phyloP scores from a whole-genome alignment of 1,140 invertebrate species.

The Piezodorus guildinii region DNA sequence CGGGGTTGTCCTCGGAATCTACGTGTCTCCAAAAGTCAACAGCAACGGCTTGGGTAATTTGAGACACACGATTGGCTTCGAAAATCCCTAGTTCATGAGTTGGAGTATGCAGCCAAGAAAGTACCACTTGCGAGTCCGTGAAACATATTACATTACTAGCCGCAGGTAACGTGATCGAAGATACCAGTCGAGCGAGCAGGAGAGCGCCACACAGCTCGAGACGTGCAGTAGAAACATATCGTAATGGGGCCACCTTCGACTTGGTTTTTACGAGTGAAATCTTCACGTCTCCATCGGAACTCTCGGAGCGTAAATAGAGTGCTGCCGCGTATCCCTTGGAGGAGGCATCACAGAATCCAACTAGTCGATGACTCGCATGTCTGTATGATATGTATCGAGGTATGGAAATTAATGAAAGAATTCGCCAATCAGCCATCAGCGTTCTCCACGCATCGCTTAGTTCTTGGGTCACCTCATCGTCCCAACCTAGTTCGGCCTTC shows the following conservation, averaged over 20 bases:
- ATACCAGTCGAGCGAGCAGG: slow-evolving; percentile 28
- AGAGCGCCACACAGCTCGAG: slow-evolving; percentile 36
- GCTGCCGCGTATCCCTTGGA: slow-evolving; percentile 29
- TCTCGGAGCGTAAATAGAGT: slow-evolving; percentile 25
- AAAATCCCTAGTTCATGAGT: slow-evolving; percentile 29
- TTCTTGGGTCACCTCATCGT: slow-evolving; percentile 24
- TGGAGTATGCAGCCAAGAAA: slow-evolving; percentile 27
- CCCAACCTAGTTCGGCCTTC: slow-evolving; percentile 28
- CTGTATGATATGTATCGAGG: slow-evolving; percentile 1
- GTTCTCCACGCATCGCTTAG: slow-evolving; percentile 15
- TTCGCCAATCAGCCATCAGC: slow-evolving; percentile 23
- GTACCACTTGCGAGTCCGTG: slow-evolving; percentile 18
- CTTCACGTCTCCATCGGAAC: not conserved
- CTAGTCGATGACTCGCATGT: slow-evolving; percentile 24
- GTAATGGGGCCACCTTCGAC: slow-evolving; percentile 34
- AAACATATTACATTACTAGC: not conserved
- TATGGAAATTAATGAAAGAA: slow-evolving; percentile 1
- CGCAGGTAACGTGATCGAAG: not conserved
- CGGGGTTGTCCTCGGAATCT: too few species aligned
- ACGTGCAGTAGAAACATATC: slow-evolving; percentile 33
- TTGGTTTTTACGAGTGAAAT: slow-evolving; percentile 31
- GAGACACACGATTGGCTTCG: slow-evolving; percentile 31
- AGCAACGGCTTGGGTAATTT: slow-evolving; percentile 27
- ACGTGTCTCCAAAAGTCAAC: too few species aligned
- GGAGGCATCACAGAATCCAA: slow-evolving; percentile 32